These are phyloP conservation scores for Bothrops jararaca DNA, from an alignment of 2,113 vertebrate species.

Conservation along the genomic window DNA sequence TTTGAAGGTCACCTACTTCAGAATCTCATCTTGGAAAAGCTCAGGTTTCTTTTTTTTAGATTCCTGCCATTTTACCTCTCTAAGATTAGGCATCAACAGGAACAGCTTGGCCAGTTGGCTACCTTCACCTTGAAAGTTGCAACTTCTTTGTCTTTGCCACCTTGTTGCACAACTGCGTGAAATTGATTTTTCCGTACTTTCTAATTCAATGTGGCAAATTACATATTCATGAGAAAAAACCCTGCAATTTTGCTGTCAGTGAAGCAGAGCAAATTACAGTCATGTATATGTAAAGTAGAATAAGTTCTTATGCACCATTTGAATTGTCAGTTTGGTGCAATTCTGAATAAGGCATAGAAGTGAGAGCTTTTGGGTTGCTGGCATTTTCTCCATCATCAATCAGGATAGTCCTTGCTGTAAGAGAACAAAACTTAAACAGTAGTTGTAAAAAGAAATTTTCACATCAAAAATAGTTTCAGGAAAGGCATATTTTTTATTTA, in stretches of 20 bases:
- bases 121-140: slow-evolving; percentile 20
- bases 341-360: not conserved
- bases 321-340: rapidly evolving
- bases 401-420: not conserved
- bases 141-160: not conserved
- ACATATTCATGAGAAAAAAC: slow-evolving; percentile 5
- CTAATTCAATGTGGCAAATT: slow-evolving; percentile 5
- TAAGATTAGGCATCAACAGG: not conserved
- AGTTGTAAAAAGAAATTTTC: not conserved
- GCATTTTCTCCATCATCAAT: not conserved
- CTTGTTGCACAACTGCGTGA: not conserved
- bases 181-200: slow-evolving; percentile 6
- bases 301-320: not conserved
- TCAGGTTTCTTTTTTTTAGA: not conserved
- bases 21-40: not conserved
- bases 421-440: not conserved
- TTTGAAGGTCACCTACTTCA: not conserved
- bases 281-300: slow-evolving; percentile 4
- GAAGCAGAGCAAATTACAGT: slow-evolving; percentile 14
- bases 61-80: not conserved
- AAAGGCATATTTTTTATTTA: not conserved
- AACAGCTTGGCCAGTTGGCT: not conserved
- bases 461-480: not conserved
- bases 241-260: slow-evolving; percentile 17
- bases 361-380: not conserved